A percentile compares a stretch with the other conserved stretches of the same genome.
phyloP scores from a whole-genome alignment of 2,888 invertebrate species.

The Spialia ferax region DNA sequence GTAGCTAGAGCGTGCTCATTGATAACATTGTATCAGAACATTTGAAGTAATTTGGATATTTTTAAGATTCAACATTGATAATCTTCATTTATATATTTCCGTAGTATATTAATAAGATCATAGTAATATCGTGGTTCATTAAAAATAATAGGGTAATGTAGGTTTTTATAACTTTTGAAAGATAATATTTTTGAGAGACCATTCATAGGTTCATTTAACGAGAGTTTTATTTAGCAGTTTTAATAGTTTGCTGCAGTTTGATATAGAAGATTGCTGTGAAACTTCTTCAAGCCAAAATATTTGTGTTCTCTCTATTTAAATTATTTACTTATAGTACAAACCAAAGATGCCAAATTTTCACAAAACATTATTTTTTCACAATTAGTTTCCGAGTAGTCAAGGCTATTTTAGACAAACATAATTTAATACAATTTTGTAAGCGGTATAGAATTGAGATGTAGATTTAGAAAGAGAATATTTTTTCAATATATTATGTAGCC shows the following conservation, averaged over 20 bases:
- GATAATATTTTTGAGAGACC: background rate
- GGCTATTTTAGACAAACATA: background rate
- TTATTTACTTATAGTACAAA: constrained; percentile 56
- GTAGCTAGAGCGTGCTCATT: background rate
- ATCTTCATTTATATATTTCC: background rate
- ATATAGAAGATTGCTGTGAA: constrained; percentile 1
- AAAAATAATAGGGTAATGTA: background rate
- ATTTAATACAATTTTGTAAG: constrained; percentile 3
- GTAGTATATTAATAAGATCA: background rate
- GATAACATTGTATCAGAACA: background rate
- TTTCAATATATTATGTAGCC: constrained; percentile 16
- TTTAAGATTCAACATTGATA: background rate
- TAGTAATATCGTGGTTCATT: background rate
- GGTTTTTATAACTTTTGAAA: background rate
- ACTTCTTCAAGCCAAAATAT: constrained; percentile 50
- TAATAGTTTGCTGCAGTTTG: constrained; percentile 6
- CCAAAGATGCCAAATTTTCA: constrained; percentile 67
- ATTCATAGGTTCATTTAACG: background rate
- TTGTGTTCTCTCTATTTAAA: constrained; percentile 59
- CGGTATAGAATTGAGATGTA: background rate
- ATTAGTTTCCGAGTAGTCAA: constrained; percentile 8
- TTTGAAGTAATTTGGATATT: background rate
- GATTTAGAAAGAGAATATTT: constrained; percentile 2
- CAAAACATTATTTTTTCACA: constrained; percentile 43
- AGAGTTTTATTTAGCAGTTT: constrained; percentile 5